phyloP scores from a whole-genome alignment of 2,113 vertebrate species.

The Morphnarchus princeps region DNA sequence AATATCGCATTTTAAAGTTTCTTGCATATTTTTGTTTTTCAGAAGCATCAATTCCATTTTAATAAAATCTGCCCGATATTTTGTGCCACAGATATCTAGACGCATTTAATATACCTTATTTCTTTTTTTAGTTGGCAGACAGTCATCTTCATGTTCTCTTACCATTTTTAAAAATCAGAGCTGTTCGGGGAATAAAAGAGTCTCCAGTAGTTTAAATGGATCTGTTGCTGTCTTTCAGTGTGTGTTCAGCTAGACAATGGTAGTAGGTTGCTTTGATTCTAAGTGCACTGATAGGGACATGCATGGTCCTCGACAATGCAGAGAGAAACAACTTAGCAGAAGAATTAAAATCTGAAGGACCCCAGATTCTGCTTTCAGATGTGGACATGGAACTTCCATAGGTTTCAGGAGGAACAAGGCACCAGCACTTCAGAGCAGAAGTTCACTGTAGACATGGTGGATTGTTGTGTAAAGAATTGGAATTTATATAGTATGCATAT shows the following conservation, averaged over 20 bases:
- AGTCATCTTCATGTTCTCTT: background rate
- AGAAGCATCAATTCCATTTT: background rate
- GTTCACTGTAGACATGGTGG: background rate
- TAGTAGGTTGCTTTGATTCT: background rate
- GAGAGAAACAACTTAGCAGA: background rate
- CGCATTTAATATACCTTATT: background rate
- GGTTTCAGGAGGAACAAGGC: background rate
- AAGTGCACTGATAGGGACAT: rapidly evolving
- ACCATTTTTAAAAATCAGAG: background rate
- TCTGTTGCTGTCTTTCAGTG: background rate
- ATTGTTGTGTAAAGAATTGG: background rate
- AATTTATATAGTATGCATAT: background rate
- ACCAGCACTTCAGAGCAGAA: background rate
- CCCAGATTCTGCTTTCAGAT: background rate
- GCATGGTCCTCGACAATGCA: background rate
- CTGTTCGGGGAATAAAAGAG: background rate
- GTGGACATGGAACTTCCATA: background rate
- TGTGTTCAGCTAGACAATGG: background rate
- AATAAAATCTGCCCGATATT: background rate
- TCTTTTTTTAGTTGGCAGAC: background rate
- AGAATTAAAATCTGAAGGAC: background rate
- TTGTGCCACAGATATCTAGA: background rate
- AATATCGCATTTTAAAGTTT: background rate
- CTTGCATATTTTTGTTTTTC: background rate
- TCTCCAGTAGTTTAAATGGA: background rate